Percentiles rank a stretch among this genome's conserved stretches.
Conservation (phyloP, 30 jellyfish, hydroid and myxozoan genomes). For the Kudoa iwatai region DNA sequence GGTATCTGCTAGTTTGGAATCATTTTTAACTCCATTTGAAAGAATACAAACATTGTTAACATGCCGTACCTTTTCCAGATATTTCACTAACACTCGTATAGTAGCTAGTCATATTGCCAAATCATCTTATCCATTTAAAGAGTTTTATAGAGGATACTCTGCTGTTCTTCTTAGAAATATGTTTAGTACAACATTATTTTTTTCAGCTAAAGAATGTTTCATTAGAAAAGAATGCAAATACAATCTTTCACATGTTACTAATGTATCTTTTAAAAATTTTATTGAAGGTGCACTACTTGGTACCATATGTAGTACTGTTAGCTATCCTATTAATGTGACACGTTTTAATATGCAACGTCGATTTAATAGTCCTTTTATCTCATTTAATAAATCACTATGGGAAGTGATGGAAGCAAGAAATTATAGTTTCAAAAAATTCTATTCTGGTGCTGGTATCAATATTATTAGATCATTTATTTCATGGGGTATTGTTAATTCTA, state of each 20-base stretch:
- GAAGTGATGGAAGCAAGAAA: slow-evolving; percentile 16
- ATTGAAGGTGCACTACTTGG: slow-evolving; percentile 80
- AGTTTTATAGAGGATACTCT: slow-evolving; percentile 49
- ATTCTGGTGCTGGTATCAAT: slow-evolving; percentile 58
- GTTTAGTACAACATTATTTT: slow-evolving; percentile 68
- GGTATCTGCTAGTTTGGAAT: slow-evolving; percentile 51
- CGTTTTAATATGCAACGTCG: slow-evolving; percentile 63
- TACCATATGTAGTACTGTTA: slow-evolving; percentile 29
- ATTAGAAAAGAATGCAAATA: slow-evolving; percentile 19
- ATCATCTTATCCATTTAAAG: slow-evolving; percentile 32
- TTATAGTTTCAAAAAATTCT: slow-evolving; percentile 10
- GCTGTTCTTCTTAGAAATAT: slow-evolving; percentile 62
- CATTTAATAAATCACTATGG: slow-evolving; percentile 6
- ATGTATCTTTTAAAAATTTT: slow-evolving; percentile 19
- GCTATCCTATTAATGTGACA: slow-evolving; percentile 57
- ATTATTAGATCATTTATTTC: slow-evolving; percentile 54
- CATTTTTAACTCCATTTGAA: slow-evolving; percentile 54
- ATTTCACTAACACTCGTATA: slow-evolving; percentile 33
- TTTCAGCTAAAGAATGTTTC: no score
- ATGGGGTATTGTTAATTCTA: slow-evolving; percentile 76
- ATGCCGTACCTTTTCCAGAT: slow-evolving; percentile 19
- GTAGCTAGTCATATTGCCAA: slow-evolving; percentile 33
- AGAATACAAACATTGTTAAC: slow-evolving; percentile 57
- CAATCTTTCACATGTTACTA: slow-evolving; percentile 10
- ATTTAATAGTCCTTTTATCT: slow-evolving; percentile 18